Percentiles rank a stretch among this genome's conserved stretches.
phyloP scores from a whole-genome alignment of 1,140 invertebrate genomes.

The Sinella curviseta region DNA sequence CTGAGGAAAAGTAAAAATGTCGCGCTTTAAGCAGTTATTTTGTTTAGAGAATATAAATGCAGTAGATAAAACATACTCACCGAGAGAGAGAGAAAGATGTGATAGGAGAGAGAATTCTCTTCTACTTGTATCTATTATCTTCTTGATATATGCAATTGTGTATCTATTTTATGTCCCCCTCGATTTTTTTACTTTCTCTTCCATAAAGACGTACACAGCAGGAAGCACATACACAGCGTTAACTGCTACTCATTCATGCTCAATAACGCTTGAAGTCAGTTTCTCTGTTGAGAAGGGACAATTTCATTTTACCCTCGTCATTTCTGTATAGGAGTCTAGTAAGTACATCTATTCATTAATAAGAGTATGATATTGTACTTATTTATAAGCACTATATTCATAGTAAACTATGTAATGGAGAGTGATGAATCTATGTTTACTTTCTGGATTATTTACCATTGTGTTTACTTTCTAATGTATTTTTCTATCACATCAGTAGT shows the following conservation, averaged over 20 bases:
- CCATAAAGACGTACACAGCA: neutral
- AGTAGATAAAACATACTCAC: no score
- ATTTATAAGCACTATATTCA: no score
- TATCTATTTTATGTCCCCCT: neutral
- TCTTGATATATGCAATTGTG: no score
- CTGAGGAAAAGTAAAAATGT: no score
- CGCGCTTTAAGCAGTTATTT: no score
- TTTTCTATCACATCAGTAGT: neutral
- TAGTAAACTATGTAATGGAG: neutral
- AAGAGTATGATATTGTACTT: no score
- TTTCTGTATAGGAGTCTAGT: neutral
- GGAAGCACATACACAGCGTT: neutral
- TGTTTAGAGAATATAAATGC: no score
- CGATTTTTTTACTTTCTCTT: neutral
- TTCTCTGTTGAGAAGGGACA: neutral
- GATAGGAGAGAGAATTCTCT: no score
- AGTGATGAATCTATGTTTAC: neutral
- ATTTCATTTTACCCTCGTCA: neutral
- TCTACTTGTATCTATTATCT: no score
- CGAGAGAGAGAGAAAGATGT: no score
- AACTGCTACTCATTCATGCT: neutral
- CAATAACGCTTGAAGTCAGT: neutral
- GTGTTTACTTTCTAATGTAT: neutral
- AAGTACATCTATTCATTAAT: neutral
- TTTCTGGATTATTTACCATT: conserved; percentile 10